Base-by-base conservation (phyloP, 2,888 invertebrate species). In the Drosophila acutilabella region DNA sequence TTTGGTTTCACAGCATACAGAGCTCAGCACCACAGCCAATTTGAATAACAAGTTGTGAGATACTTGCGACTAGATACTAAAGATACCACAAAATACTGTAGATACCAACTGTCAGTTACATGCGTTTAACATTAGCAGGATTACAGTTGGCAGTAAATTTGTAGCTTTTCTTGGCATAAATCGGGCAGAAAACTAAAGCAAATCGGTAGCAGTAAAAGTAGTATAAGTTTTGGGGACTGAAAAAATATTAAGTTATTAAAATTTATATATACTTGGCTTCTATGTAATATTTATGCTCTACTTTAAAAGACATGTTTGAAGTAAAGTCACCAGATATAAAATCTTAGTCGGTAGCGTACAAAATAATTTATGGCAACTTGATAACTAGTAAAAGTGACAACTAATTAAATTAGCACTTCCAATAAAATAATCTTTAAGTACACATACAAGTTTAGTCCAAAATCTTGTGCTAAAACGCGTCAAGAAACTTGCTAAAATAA, bases 101-200 rank as follows among this genome's bases (percentile, higher is more conserved):
- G 16, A 16, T 13, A 41, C 16, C 50, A 16, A 50, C 78, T 75
- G 79, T 76, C 83, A 81, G 77, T 64, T 66, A 60, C 60, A 61
- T 14, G 60, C 53, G 53, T 48, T 53, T 33, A 62, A 48, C 57
- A 56, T 64, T 56, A 62, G 47, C 47, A 26, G 23, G 6, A 20
- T 18, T 53, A 41, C 74, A 85, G 85, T 83, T 78, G 74, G 77
- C 78, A 73, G 64, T 71, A 74, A 71, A 82, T 85, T 81, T 84
- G 23, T 79, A 51, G 26, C 26, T 69, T 72, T 54, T 61, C 64
- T 57, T 71, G 76, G 76, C 84, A 78, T 74, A 80, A 85, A 80
- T 80, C 71, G 78, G 67, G 70, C 47, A 45, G 3, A 50, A n/a
- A 40, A 38, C 51, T 40, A 40, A 40, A 23, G 40, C 16, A 66